phyloP scores from a whole-genome alignment of 2,888 invertebrate genomes.

The Eupithecia pulchellata region DNA sequence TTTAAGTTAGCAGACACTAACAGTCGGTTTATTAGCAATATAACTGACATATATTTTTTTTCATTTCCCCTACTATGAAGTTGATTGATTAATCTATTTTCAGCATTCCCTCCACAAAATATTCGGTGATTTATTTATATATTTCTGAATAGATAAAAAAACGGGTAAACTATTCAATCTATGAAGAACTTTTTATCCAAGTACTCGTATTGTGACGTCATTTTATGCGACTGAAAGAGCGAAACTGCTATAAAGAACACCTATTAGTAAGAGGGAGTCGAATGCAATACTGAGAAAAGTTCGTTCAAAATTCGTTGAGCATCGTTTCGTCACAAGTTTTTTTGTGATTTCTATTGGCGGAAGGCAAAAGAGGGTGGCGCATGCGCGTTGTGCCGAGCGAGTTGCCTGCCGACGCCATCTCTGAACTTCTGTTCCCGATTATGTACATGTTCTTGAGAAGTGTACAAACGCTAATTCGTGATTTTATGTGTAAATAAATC shows the following conservation, averaged over 20 bases:
- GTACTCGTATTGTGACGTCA: background rate
- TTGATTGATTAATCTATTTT: too few species aligned
- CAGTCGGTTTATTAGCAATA: background rate
- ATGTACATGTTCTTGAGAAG: constrained; percentile 71
- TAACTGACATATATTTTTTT: too few species aligned
- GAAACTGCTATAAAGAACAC: background rate
- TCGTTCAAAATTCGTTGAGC: constrained; percentile 56
- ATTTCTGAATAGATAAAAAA: too few species aligned
- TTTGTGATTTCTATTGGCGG: constrained; percentile 65
- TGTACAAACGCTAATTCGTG: constrained; percentile 67
- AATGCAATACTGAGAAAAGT: constrained; percentile 55
- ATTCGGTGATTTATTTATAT: too few species aligned
- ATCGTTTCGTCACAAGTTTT: constrained; percentile 66
- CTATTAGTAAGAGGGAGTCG: constrained; percentile 49
- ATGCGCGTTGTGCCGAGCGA: constrained; percentile 78
- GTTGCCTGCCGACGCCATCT: constrained; percentile 80
- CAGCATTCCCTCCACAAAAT: background rate
- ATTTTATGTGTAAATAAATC: constrained; percentile 67
- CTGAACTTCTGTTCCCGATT: constrained; percentile 78
- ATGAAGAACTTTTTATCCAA: too few species aligned
- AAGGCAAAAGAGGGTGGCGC: constrained; percentile 80
- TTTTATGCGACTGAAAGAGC: constrained; percentile 23
- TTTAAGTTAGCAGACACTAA: background rate
- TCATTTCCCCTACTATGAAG: too few species aligned
- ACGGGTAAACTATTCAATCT: too few species aligned